Percentiles rank a stretch among this genome's conserved stretches.
phyloP scores from a whole-genome alignment of 2,888 invertebrate genomes.

The Torymus tubicola region DNA sequence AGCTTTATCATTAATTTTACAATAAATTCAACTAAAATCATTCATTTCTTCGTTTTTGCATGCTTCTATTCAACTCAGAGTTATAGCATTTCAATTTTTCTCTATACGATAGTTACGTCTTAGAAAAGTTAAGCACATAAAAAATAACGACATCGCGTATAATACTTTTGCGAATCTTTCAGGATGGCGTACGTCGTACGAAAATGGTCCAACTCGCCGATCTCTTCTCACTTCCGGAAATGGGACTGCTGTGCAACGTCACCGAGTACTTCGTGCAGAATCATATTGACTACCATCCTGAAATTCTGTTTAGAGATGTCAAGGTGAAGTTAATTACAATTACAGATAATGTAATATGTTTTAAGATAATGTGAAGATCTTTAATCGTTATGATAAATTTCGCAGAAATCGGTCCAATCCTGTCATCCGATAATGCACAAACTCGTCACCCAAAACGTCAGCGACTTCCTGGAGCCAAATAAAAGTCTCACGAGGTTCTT shows the following conservation, averaged over 20 bases:
- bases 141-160: too few relatives aligned
- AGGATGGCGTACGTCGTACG: conserved; percentile 70
- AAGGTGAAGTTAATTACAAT: conserved; percentile 79
- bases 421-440: conserved; percentile 94
- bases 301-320: conserved; percentile 95
- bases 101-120: too few relatives aligned
- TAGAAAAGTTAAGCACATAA: too few relatives aligned
- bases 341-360: too few relatives aligned
- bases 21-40: too few relatives aligned
- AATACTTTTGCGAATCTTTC: neutral
- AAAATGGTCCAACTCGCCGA: conserved; percentile 97
- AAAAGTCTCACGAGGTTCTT: conserved; percentile 86
- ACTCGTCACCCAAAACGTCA: conserved; percentile 88
- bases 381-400: too few relatives aligned
- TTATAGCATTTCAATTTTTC: too few relatives aligned
- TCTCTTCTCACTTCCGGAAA: conserved; percentile 97
- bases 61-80: too few relatives aligned
- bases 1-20: too few relatives aligned
- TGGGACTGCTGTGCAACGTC: conserved; percentile 94
- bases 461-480: conserved; percentile 88
- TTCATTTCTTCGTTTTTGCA: too few relatives aligned
- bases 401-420: conserved; percentile 89
- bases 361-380: too few relatives aligned
- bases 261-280: conserved; percentile 94
- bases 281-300: conserved; percentile 95